Evolutionary conservation across 2,797 vertebrate genomes (phyloP).

Genomic region (Rhinatrema bivittatum): DNA sequence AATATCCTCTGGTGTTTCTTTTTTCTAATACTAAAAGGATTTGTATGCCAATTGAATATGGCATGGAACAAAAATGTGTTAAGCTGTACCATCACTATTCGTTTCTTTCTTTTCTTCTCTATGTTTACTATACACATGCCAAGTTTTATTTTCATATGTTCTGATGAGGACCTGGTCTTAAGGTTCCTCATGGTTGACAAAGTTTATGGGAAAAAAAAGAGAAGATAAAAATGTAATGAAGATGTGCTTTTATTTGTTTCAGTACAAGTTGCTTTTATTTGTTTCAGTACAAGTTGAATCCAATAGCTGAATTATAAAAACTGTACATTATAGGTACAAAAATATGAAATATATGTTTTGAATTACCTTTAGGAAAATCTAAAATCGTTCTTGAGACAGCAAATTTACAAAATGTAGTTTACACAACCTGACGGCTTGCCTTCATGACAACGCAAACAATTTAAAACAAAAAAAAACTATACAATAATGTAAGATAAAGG

Average conservation of each 20-base stretch:
- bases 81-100: too few relatives aligned
- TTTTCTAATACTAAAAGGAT: too few relatives aligned
- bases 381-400: slow-evolving; percentile 33
- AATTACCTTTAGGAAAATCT: slow-evolving; percentile 27
- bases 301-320: slow-evolving; percentile 51
- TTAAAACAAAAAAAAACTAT: slow-evolving; percentile 28
- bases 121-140: too few relatives aligned
- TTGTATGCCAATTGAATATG: too few relatives aligned
- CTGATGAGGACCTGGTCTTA: too few relatives aligned
- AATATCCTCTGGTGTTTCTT: too few relatives aligned
- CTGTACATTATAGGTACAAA: slow-evolving; percentile 54
- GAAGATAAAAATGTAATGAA: neutral
- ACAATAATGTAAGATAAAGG: slow-evolving; percentile 20
- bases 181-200: neutral
- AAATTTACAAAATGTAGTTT: slow-evolving; percentile 40
- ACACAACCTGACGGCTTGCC: slow-evolving; percentile 31
- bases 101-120: too few relatives aligned
- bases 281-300: slow-evolving; percentile 27
- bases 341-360: slow-evolving; percentile 46
- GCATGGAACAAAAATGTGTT: too few relatives aligned
- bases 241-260: slow-evolving; percentile 29
- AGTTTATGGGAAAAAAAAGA: neutral
- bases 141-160: too few relatives aligned
- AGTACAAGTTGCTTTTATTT: slow-evolving; percentile 31
- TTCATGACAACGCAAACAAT: slow-evolving; percentile 22